Evolutionary conservation across 2,113 vertebrate species (phyloP).

Genomic region (Stigmatopora nigra): DNA sequence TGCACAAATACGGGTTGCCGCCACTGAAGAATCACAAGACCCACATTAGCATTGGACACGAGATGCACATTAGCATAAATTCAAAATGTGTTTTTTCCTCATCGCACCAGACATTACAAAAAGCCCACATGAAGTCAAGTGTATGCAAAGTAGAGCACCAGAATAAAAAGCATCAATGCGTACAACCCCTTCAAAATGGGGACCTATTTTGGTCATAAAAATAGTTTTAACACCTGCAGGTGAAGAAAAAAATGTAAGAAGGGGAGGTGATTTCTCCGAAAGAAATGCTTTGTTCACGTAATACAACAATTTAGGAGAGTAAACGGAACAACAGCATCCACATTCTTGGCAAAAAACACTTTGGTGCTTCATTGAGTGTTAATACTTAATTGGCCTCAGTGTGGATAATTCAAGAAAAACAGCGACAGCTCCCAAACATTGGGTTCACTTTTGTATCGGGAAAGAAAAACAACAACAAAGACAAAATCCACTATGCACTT

Average conservation of each 20-base stretch:
- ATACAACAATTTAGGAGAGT: slow-evolving; percentile 15
- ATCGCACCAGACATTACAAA: slow-evolving; percentile 1
- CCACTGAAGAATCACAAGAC: not conserved
- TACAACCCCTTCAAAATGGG: slow-evolving; percentile 1
- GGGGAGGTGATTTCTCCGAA: slow-evolving; percentile 3
- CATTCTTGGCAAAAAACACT: slow-evolving; percentile 9
- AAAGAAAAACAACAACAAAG: not conserved
- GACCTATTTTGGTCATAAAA: slow-evolving; percentile 9
- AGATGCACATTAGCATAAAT: not conserved
- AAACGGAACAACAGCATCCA: slow-evolving; percentile 26
- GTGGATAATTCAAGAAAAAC: slow-evolving; percentile 22
- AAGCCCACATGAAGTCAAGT: not conserved
- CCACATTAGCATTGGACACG: not conserved
- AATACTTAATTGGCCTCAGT: slow-evolving; percentile 26
- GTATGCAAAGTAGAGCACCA: not conserved
- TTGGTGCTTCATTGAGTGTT: slow-evolving; percentile 20
- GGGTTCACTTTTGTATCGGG: not conserved
- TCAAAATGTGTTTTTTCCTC: slow-evolving; percentile 1
- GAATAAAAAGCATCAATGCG: not conserved
- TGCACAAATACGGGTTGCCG: not conserved
- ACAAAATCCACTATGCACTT: not conserved
- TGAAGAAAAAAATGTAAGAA: not conserved
- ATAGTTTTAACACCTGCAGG: slow-evolving; percentile 10
- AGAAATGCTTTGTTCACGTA: slow-evolving; percentile 24
- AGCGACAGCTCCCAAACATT: slow-evolving; percentile 32